Base-by-base conservation (phyloP, 2,797 vertebrate species). In the Muraenolepis orangiensis region DNA sequence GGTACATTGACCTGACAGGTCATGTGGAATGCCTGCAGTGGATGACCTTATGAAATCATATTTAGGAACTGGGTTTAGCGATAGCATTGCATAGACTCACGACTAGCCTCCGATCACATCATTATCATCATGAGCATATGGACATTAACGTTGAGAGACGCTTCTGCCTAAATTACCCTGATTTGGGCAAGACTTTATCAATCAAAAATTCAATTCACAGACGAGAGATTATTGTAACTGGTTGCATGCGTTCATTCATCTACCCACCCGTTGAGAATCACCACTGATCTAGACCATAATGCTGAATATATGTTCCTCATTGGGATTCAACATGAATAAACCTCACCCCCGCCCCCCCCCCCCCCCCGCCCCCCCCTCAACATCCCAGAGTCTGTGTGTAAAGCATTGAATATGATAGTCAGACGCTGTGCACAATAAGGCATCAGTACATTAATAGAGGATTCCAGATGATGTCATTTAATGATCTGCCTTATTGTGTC, bases 401-500 rank as follows among this genome's bases (percentile, higher is more conserved):
- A 64, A 64, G n/a, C 57, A 26, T 64, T 26, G 57, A 13, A 64
- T 12, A 64, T n/a, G 57, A 64, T 23, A 64, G 57, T 12, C 23
- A 64, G 51, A 57, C n/a, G 20, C n/a, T 57, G 20, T 10, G n/a
- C 51, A 23, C 20, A 57, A 57, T 57, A n/a, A 57, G 51, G n/a
- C 68, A 36, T 69, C 18, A 69, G 36, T 70, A 26, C 32, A 70
- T 69, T 34, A 23, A 36, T 36, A 36, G 67, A 34, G 68, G 68
- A 23, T 36, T 34, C 68, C 30, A 36, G n/a, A 36, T 6, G 26
- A 18, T 34, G 18, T 16, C n/a, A 34, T 70, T 34, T 23, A 64
- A 64, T 64, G 57, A 64, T 64, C 57, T 26, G 57, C 57, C 57
- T 64, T 64, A 64, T 64, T 64, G 57, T 64, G 57, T 64, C 57